A percentile compares a stretch with the other conserved stretches of the same genome.
phyloP scores from a whole-genome alignment of 2,888 invertebrate species.

The Halictus ligatus region DNA sequence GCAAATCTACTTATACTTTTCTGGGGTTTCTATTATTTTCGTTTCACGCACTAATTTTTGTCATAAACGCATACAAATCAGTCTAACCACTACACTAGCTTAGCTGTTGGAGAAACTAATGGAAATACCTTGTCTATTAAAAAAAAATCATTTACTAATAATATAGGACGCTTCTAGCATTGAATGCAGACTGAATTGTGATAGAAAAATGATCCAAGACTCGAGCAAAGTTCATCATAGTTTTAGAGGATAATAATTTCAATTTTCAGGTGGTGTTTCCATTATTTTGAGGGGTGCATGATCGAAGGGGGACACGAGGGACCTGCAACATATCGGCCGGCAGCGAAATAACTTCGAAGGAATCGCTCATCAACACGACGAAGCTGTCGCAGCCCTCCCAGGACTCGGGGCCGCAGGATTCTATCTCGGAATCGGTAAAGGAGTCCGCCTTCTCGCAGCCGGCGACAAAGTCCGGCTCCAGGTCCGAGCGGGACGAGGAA shows the following conservation, averaged over 20 bases:
- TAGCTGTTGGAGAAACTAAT: background rate
- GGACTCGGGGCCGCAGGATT: conserved; percentile 59
- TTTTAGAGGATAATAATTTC: background rate
- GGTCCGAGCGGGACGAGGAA: conserved; percentile 81
- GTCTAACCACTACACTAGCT: too few relatives aligned
- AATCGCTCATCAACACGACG: conserved; percentile 84
- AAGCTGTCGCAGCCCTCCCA: conserved; percentile 79
- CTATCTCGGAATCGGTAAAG: conserved; percentile 70
- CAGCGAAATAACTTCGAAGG: conserved; percentile 83
- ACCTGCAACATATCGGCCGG: conserved; percentile 84
- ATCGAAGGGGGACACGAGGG: background rate
- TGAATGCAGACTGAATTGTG: background rate
- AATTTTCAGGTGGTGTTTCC: background rate
- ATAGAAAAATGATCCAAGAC: background rate
- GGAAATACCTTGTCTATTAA: background rate
- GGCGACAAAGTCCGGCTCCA: conserved; percentile 76
- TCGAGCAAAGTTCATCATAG: background rate
- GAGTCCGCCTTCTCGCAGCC: conserved; percentile 65
- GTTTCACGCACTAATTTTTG: too few relatives aligned
- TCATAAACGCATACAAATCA: too few relatives aligned
- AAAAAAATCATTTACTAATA: background rate
- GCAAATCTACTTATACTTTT: too few relatives aligned
- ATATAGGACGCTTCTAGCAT: background rate
- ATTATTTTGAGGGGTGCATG: background rate
- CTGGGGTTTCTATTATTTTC: too few relatives aligned